Percentiles rank a stretch among this genome's conserved stretches.
These are phyloP conservation scores for Lagria hirta DNA, from an alignment of 2,888 invertebrate genomes.

Conservation along the genomic window DNA sequence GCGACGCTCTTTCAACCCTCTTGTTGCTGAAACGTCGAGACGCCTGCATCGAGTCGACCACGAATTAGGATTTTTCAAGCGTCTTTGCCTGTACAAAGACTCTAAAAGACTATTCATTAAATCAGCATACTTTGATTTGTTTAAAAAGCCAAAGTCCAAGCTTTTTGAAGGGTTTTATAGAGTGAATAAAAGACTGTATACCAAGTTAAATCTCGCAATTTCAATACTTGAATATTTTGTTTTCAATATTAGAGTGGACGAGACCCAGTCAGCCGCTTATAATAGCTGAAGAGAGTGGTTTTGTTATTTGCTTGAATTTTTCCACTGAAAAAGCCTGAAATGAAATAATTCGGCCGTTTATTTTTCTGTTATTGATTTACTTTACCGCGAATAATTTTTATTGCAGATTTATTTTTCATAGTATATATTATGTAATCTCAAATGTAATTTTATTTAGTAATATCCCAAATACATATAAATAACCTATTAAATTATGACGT, in stretches of 20 bases:
- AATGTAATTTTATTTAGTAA: too few species aligned
- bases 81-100: constrained; percentile 9
- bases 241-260: constrained; percentile 38
- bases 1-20: constrained; percentile 39
- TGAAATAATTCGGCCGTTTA: too few species aligned
- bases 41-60: background rate
- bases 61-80: constrained; percentile 2
- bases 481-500: too few species aligned
- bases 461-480: too few species aligned
- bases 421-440: too few species aligned
- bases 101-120: constrained; percentile 22
- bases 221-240: constrained; percentile 35
- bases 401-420: too few species aligned
- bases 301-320: too few species aligned
- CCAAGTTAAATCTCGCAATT: constrained; percentile 22
- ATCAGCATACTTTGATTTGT: constrained; percentile 31
- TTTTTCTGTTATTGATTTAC: too few species aligned
- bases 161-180: constrained; percentile 29
- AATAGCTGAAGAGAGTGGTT: too few species aligned
- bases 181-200: constrained; percentile 34
- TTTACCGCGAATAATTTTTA: too few species aligned
- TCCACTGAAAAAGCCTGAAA: too few species aligned
- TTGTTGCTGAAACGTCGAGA: constrained; percentile 10
- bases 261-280: constrained; percentile 12
- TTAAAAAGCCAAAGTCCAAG: constrained; percentile 30